Evolutionary conservation across 2,113 vertebrate species (phyloP), one percentile per base, ranked within the genome.

Genomic region (Antigone vipio): DNA sequence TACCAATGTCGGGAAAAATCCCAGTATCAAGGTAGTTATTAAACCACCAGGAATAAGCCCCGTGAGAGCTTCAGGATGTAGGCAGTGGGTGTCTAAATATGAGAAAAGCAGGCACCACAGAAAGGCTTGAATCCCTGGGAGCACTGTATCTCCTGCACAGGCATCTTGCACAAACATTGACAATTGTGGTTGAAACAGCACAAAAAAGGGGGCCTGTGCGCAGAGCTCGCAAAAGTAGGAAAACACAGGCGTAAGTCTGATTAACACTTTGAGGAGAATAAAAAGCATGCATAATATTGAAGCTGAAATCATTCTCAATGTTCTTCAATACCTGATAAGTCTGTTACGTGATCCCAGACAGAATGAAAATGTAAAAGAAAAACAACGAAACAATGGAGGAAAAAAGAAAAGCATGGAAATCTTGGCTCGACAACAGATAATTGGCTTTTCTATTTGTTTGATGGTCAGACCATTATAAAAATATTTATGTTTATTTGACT

Each of bases 31-130:
- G 15, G 7, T 8, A 21, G 11, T n/a, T n/a, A n/a, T 38, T 83
- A 47, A 85, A 62, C 27, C 13, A 68, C 4, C 13, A 66, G 30
- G 45, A 78, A 52, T 56, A 71, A 69, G 49, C 9, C 21, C 15
- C 14, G 40, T 0, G 0, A 24, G 8, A 49, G 10, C 8, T 30
- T 55, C 21, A 76, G 49, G 14, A 53, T 2, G 2, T 18, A 78
- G 64, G 18, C 4, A 59, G 32, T 40, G 12, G 10, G 29, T 74
- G 5, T 64, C 40, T 82, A 56, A 38, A 24, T 50, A 23, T 24
- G 15, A 3, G 9, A 27, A 56, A 69, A 91, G 4, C 15, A 81
- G 53, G 6, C 21, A 40, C 9, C 21, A 60, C 34, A 38, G 24
- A 55, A 50, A 52, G 3, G 17, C 35, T 60, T 60, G 23, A 56